Percentiles rank a stretch among this genome's conserved stretches.
These are phyloP conservation scores for Paracanthobrama guichenoti DNA, from an alignment of 2,113 vertebrate species.

Conservation along the genomic window DNA sequence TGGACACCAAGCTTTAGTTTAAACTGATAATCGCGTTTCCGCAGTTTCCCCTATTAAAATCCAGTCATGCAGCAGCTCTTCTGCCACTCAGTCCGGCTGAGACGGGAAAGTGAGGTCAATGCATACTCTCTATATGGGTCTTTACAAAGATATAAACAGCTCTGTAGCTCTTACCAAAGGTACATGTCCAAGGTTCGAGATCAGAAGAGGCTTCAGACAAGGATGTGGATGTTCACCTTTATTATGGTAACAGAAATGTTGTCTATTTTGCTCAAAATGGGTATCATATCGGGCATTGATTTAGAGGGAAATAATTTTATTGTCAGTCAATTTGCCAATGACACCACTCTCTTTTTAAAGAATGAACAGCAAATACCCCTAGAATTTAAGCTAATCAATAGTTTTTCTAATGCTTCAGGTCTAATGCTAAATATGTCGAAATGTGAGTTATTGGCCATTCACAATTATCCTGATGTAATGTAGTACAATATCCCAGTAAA, in stretches of 20 bases:
- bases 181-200: too few species aligned
- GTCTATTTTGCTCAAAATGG: background rate
- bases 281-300: background rate
- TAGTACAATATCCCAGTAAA: background rate
- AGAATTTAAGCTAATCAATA: background rate
- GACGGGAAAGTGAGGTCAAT: background rate
- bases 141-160: too few species aligned
- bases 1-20: too few species aligned
- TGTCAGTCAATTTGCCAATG: background rate
- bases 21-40: too few species aligned
- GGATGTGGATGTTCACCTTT: conserved; percentile 11
- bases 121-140: too few species aligned
- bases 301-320: background rate
- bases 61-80: too few species aligned
- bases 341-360: background rate
- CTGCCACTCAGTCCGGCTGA: too few species aligned
- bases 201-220: too few species aligned
- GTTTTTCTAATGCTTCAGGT: background rate
- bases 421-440: background rate
- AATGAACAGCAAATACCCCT: too few species aligned
- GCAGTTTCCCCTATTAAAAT: too few species aligned
- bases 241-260: conserved; percentile 9
- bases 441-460: background rate
- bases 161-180: too few species aligned
- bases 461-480: background rate